Percentiles rank a stretch among this genome's conserved stretches.
Evolutionary conservation across 2,113 vertebrate genomes (phyloP).

Genomic region (Pungitius pungitius): DNA sequence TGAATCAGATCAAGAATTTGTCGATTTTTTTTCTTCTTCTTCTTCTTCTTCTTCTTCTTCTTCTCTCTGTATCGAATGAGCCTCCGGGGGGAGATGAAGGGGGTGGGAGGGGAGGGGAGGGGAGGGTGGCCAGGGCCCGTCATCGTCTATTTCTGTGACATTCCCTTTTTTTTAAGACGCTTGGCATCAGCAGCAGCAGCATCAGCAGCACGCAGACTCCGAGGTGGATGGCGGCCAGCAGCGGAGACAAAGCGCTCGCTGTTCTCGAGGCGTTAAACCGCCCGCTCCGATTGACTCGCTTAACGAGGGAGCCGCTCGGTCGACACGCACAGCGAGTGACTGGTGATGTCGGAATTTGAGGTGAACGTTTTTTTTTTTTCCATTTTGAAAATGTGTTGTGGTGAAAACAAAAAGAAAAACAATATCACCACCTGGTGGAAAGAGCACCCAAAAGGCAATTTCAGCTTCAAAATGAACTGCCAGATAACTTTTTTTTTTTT

Average conservation of each 20-base stretch:
- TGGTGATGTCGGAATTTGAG: slow-evolving; percentile 4
- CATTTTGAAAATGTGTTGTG: slow-evolving; percentile 15
- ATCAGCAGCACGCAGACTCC: slow-evolving; percentile 42
- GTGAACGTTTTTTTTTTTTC: not conserved
- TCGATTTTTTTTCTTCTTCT: not conserved
- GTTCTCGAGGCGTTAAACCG: not conserved
- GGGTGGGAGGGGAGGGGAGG: too few species aligned
- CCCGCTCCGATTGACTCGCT: slow-evolving; percentile 12
- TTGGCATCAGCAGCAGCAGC: slow-evolving; percentile 35
- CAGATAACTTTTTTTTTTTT: slow-evolving; percentile 17
- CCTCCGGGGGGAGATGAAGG: too few species aligned
- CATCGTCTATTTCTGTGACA: slow-evolving; percentile 42
- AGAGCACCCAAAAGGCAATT: slow-evolving; percentile 21
- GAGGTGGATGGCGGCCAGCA: slow-evolving; percentile 40
- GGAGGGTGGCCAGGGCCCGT: too few species aligned
- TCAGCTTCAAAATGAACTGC: slow-evolving; percentile 15
- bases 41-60: too few species aligned
- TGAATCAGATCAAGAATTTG: slow-evolving; percentile 19
- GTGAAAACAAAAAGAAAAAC: slow-evolving; percentile 38
- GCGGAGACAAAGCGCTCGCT: slow-evolving; percentile 12
- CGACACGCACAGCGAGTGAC: not conserved
- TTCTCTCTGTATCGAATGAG: slow-evolving; percentile 13
- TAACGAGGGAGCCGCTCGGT: slow-evolving; percentile 20
- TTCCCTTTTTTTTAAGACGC: slow-evolving; percentile 53
- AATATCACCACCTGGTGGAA: slow-evolving; percentile 72